These are phyloP conservation scores for Drosophila phalerata DNA, from an alignment of 2,888 invertebrate genomes.

Conservation along the genomic window DNA sequence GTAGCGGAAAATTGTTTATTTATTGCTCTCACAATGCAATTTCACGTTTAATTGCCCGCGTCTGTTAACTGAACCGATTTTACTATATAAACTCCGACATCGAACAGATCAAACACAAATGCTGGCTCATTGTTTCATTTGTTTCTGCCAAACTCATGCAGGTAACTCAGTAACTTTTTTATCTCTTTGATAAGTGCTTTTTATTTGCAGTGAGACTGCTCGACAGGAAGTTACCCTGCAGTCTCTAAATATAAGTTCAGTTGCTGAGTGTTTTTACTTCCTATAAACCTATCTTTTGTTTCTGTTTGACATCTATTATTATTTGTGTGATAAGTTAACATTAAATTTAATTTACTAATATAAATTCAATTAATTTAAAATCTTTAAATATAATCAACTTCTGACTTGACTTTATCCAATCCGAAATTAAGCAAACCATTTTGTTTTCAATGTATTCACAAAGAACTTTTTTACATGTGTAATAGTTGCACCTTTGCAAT, in stretches of 20 bases:
- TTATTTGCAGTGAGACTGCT: not conserved
- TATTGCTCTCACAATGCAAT: constrained; percentile 61
- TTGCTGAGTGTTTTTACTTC: too few relatives aligned
- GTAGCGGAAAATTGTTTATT: constrained; percentile 66
- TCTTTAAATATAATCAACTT: too few relatives aligned
- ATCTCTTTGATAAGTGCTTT: constrained; percentile 11
- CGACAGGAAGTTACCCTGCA: not conserved
- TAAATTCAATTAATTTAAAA: too few relatives aligned
- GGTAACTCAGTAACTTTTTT: constrained; percentile 24
- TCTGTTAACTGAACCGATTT: constrained; percentile 44
- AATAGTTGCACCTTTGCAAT: too few relatives aligned
- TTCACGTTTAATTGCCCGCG: constrained; percentile 65
- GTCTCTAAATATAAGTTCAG: not conserved
- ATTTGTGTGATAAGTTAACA: too few relatives aligned
- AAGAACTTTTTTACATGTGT: not conserved
- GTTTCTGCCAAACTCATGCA: constrained; percentile 24
- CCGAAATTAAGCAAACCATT: too few relatives aligned
- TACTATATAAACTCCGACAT: constrained; percentile 16
- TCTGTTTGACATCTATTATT: too few relatives aligned
- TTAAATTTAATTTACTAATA: too few relatives aligned
- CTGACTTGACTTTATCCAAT: too few relatives aligned
- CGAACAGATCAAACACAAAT: constrained; percentile 16
- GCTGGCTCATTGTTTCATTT: constrained; percentile 35
- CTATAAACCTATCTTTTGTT: too few relatives aligned
- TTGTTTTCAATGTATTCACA: too few relatives aligned